These are phyloP conservation scores for Scrobipalpa costella DNA, from an alignment of 2,888 invertebrate genomes.

Conservation along the genomic window DNA sequence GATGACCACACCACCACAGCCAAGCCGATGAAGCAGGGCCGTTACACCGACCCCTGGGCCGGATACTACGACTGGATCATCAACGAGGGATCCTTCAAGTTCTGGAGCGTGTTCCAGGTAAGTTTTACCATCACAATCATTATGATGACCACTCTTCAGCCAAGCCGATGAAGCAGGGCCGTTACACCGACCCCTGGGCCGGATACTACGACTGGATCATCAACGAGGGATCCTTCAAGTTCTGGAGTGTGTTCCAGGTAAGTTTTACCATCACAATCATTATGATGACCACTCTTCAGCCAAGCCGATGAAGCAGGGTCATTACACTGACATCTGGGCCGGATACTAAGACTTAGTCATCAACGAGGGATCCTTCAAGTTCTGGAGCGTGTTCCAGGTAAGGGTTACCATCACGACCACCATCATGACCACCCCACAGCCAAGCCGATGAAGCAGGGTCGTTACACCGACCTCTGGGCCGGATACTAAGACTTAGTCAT, in stretches of 20 bases:
- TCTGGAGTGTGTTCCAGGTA: constrained; percentile 91
- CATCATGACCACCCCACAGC: neutral
- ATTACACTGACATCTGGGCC: constrained; percentile 86
- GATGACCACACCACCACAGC: constrained; percentile 57
- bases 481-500: constrained; percentile 91
- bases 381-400: constrained; percentile 94
- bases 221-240: neutral
- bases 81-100: constrained; percentile 93
- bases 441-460: constrained; percentile 54
- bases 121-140: constrained; percentile 33
- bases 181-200: constrained; percentile 86
- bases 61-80: constrained; percentile 93
- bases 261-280: constrained; percentile 52
- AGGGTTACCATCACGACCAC: constrained; percentile 33
- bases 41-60: constrained; percentile 86
- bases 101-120: constrained; percentile 94
- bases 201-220: constrained; percentile 91
- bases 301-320: constrained; percentile 79
- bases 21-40: constrained; percentile 79
- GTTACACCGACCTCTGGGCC: constrained; percentile 86
- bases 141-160: neutral
- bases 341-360: constrained; percentile 93
- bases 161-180: constrained; percentile 54
- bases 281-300: constrained; percentile 59
- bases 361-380: constrained; percentile 93